A percentile compares a stretch with the other conserved stretches of the same genome.
phyloP scores from a whole-genome alignment of 2,888 invertebrate genomes.

The Crematogaster levior region DNA sequence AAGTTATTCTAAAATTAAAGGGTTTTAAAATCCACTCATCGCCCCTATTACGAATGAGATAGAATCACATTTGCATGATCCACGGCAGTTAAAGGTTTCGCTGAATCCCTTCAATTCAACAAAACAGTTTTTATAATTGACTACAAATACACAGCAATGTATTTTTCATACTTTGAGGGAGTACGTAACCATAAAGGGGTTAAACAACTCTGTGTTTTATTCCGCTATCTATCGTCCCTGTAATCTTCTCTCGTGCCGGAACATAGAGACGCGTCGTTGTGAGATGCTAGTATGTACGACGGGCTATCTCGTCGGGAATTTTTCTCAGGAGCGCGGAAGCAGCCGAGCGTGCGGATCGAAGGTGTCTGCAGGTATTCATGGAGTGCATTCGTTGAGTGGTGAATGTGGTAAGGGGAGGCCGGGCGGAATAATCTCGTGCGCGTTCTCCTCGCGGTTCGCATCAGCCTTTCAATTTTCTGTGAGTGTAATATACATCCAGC shows the following conservation, averaged over 20 bases:
- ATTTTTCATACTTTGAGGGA: background rate
- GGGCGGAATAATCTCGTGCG: slow-evolving; percentile 48
- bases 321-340: slow-evolving; percentile 46
- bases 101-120: background rate
- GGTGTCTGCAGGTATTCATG: slow-evolving; percentile 25
- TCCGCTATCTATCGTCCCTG: background rate
- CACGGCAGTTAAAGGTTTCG: background rate
- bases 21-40: background rate
- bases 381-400: slow-evolving; percentile 21
- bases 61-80: background rate
- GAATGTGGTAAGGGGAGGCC: slow-evolving; percentile 2
- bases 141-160: background rate
- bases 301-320: slow-evolving; percentile 41
- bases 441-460: slow-evolving; percentile 12
- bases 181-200: background rate
- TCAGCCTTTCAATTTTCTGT: slow-evolving; percentile 49
- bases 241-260: slow-evolving; percentile 4
- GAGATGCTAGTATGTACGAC: slow-evolving; percentile 2
- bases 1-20: slow-evolving; percentile 4
- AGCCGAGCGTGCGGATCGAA: slow-evolving; percentile 51
- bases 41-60: background rate
- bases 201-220: slow-evolving; percentile 23
- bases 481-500: slow-evolving; percentile 18
- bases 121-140: background rate
- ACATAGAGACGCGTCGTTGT: slow-evolving; percentile 32